Percentiles rank a stretch among this genome's conserved stretches.
Conservation (phyloP, 2,797 vertebrate species). For the Lepilemur ruficaudatus region DNA sequence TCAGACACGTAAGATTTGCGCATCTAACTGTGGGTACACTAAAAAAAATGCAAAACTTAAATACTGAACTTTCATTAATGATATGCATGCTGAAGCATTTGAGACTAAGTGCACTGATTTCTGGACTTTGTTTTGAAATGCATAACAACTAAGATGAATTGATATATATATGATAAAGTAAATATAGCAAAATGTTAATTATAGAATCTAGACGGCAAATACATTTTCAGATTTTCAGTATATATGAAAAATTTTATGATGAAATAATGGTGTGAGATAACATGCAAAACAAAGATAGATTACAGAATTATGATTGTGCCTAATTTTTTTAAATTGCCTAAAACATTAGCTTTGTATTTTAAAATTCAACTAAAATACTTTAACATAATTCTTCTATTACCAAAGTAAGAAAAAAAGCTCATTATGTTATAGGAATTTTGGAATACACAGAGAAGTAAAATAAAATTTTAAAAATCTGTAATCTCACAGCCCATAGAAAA, state of each 20-base stretch:
- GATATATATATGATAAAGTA: slow-evolving; percentile 33
- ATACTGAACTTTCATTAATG: slow-evolving; percentile 30
- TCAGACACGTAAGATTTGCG: neutral
- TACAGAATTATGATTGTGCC: neutral
- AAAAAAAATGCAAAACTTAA: neutral
- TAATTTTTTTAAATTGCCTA: neutral
- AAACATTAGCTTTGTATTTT: slow-evolving; percentile 1
- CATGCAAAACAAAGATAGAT: neutral
- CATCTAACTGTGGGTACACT: slow-evolving; percentile 3
- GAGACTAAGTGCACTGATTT: slow-evolving; percentile 27
- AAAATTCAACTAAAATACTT: neutral
- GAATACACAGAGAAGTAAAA: neutral
- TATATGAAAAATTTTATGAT: neutral
- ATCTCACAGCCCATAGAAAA: neutral
- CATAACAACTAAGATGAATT: slow-evolving; percentile 9
- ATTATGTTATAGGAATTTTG: neutral
- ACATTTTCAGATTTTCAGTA: slow-evolving; percentile 26
- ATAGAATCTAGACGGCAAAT: slow-evolving; percentile 25
- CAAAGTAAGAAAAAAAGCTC: neutral
- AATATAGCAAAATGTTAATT: slow-evolving; percentile 55
- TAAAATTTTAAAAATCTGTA: neutral
- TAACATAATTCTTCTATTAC: neutral
- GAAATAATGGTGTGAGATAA: neutral
- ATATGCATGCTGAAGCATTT: neutral
- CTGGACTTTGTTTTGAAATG: slow-evolving; percentile 44